Base-by-base conservation (phyloP, 2,888 invertebrate species). In the Drosophila suboccidentalis region DNA sequence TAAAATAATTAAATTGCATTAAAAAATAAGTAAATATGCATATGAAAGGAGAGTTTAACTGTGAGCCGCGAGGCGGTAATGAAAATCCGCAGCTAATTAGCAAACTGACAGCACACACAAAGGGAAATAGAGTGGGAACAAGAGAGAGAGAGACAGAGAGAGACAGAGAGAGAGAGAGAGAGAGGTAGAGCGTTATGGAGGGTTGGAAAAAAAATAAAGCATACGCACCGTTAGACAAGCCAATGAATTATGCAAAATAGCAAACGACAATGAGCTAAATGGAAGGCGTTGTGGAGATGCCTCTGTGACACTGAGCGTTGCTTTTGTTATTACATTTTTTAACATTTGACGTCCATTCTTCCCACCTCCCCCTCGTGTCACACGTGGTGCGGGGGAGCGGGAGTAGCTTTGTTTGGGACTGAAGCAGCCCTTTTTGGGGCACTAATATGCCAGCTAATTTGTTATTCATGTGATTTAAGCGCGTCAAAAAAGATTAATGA, bases 401-500 rank as follows among this genome's bases (percentile, higher is more conserved):
- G 41, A 43, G 34, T 22, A 1, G 43, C 55, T 55, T 57, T 58
- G 60, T 57, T 57, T 53, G 55, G 51, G 19, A 22, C 47, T 32
- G n/a, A 61, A 19, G 10, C 60, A 75, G 64, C 78, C 66, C 65
- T 78, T 77, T 61, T 58, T 53, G 46, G 77, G 51, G 59, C 70
- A 82, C 89, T 87, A 87, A 87, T 89, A 89, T 81, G 89, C 78
- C 82, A 86, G 76, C 90, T 88, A 88, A 91, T 91, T 91, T 90
- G 82, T 90, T 88, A 90, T 90, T 90, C 91, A 91, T 90, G 89
- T 91, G 90, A 90, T 89, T 90, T 89, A 89, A 87, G 85, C 80
- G 90, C 88, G 83, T 88, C 91, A 90, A 90, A 91, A 88, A 88
- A 90, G 90, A 91, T 90, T 90, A 90, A 90, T 89, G 88, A 88